phyloP scores from a whole-genome alignment of 2,888 invertebrate species.

The Nemotelus nigrinus region DNA sequence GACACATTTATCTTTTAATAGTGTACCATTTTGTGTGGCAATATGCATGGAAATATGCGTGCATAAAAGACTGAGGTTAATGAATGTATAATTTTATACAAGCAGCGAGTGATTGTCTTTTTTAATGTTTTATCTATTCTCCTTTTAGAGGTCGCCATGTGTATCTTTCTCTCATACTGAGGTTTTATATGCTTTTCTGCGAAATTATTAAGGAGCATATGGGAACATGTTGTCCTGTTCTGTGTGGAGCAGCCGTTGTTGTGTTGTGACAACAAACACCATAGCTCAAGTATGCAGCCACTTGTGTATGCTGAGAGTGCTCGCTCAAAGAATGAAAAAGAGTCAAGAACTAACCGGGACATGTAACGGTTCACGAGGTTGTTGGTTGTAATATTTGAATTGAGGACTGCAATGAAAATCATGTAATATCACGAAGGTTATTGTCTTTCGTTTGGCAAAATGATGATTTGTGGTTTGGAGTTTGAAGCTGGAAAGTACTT shows the following conservation, averaged over 20 bases:
- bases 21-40: no score
- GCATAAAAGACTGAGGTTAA: neutral
- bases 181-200: slow-evolving; percentile 3
- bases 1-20: no score
- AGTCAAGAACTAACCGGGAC: no score
- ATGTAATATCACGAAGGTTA: slow-evolving; percentile 17
- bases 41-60: neutral
- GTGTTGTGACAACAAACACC: neutral
- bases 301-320: neutral
- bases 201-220: slow-evolving; percentile 22
- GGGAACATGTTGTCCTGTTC: slow-evolving; percentile 6
- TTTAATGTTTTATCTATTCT: neutral
- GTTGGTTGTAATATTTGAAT: slow-evolving; percentile 25
- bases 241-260: neutral
- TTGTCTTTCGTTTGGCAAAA: neutral
- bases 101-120: slow-evolving; percentile 9
- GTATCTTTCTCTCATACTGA: neutral
- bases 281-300: neutral
- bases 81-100: slow-evolving; percentile 32
- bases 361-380: neutral
- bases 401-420: slow-evolving; percentile 9
- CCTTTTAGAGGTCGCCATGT: neutral
- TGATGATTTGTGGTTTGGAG: neutral
- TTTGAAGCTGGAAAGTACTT: neutral
- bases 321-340: no score